A percentile compares a stretch with the other conserved stretches of the same genome.
phyloP scores from a whole-genome alignment of 2,113 vertebrate species.

The Triplophysa rosa region DNA sequence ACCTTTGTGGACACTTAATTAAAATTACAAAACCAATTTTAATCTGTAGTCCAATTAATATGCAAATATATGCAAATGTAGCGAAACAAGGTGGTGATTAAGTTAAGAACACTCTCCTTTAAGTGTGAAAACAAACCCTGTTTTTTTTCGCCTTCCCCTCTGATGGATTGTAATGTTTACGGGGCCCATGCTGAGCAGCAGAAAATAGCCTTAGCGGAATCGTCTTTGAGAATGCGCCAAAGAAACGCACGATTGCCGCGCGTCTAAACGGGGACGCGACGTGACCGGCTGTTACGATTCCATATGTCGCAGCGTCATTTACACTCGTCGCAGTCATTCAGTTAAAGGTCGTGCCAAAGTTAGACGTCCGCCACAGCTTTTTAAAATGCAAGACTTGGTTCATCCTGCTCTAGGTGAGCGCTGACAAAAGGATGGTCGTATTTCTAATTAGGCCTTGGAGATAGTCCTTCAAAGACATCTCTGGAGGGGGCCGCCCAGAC shows the following conservation, averaged over 20 bases:
- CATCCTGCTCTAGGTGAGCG: slow-evolving; percentile 94
- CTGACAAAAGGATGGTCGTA: slow-evolving; percentile 81
- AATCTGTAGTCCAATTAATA: slow-evolving; percentile 99
- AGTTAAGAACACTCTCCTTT: slow-evolving; percentile 99
- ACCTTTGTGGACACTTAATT: slow-evolving; percentile 99
- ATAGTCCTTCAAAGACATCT: slow-evolving; percentile 73
- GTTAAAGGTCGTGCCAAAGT: slow-evolving; percentile 91
- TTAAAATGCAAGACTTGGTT: slow-evolving; percentile 92
- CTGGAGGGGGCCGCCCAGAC: slow-evolving; percentile 57
- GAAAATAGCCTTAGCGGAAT: slow-evolving; percentile 65
- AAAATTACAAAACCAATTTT: slow-evolving; percentile 99
- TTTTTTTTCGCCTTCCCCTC: slow-evolving; percentile 75
- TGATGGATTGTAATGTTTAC: slow-evolving; percentile 98
- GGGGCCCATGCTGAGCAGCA: slow-evolving; percentile 75
- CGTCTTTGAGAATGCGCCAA: slow-evolving; percentile 48
- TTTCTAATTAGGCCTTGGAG: slow-evolving; percentile 78
- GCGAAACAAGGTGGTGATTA: slow-evolving; percentile 99
- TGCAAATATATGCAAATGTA: slow-evolving; percentile 99
- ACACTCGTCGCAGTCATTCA: slow-evolving; percentile 81
- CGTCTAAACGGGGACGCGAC: slow-evolving; percentile 14
- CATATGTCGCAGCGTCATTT: slow-evolving; percentile 82
- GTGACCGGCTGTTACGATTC: slow-evolving; percentile 22
- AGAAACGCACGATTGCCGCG: neutral
- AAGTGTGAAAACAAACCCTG: slow-evolving; percentile 99
- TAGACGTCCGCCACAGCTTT: slow-evolving; percentile 83